Conservation (phyloP, 2,797 vertebrate genomes). For the Chelidonichthys spinosus region DNA sequence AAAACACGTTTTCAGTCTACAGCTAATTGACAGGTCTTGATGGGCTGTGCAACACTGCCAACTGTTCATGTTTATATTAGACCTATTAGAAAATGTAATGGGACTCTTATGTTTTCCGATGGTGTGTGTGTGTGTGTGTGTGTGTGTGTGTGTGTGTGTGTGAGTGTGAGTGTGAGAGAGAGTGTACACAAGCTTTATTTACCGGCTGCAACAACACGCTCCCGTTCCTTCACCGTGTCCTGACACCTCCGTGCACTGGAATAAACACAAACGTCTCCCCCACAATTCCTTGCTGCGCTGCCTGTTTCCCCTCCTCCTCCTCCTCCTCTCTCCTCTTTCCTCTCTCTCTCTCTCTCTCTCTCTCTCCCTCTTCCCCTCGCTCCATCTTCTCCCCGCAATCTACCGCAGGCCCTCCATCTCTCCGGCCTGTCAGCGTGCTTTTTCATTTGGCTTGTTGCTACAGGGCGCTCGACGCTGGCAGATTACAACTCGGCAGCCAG, state of each 20-base stretch:
- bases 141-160: constrained; percentile 28
- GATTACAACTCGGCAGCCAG: constrained; percentile 90
- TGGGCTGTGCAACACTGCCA: constrained; percentile 57
- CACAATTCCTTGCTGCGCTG: constrained; percentile 39
- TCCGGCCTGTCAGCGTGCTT: constrained; percentile 81
- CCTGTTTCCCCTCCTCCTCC: constrained; percentile 38
- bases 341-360: constrained; percentile 16
- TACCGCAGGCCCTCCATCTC: constrained; percentile 83
- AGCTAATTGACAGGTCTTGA: constrained; percentile 69
- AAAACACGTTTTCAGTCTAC: constrained; percentile 55
- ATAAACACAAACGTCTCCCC: constrained; percentile 63
- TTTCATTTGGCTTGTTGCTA: constrained; percentile 88
- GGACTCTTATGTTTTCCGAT: constrained; percentile 57
- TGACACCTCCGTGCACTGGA: constrained; percentile 59
- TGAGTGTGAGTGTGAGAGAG: constrained; percentile 11
- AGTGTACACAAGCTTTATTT: constrained; percentile 49
- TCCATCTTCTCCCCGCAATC: constrained; percentile 72
- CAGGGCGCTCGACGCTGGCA: constrained; percentile 87
- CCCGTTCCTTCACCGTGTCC: constrained; percentile 41
- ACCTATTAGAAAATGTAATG: constrained; percentile 74
- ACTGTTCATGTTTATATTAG: constrained; percentile 71
- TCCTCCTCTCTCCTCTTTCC: constrained; percentile 1
- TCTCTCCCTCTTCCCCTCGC: constrained; percentile 36
- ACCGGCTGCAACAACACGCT: constrained; percentile 40
- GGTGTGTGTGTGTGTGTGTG: constrained; percentile 38